These are phyloP conservation scores for Crax fasciolata DNA, from an alignment of 2,797 vertebrate genomes.

Conservation along the genomic window DNA sequence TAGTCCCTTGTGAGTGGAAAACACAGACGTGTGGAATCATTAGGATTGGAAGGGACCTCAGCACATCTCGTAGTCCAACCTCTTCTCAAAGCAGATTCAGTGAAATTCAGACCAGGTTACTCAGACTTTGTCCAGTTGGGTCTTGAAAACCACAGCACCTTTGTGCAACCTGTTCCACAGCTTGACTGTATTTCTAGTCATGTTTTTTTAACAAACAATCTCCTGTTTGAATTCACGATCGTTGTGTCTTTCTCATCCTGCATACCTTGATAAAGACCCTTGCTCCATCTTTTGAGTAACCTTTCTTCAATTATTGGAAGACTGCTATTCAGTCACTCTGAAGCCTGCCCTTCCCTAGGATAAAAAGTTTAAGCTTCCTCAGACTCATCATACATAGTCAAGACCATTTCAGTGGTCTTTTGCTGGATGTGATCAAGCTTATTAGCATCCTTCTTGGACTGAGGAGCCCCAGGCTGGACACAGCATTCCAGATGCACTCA, in stretches of 20 bases:
- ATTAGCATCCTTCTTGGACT: neutral
- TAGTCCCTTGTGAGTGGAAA: neutral
- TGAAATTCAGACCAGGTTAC: neutral
- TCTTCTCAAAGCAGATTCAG: neutral
- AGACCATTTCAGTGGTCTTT: neutral
- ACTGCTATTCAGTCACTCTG: neutral
- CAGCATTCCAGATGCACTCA: neutral
- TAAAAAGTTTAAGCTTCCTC: neutral
- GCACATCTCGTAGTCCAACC: neutral
- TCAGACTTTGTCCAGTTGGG: neutral
- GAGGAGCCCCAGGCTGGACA: too few species aligned
- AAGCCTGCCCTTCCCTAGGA: neutral
- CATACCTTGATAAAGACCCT: neutral
- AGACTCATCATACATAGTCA: neutral
- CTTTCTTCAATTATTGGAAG: neutral
- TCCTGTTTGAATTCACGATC: neutral
- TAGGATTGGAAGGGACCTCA: neutral
- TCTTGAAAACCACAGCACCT: neutral
- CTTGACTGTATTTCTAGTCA: neutral
- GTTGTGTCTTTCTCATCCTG: too few species aligned
- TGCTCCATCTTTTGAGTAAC: neutral
- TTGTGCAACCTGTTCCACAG: neutral
- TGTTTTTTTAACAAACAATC: neutral
- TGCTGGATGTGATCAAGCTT: neutral
- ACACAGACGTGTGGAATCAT: accelerated